These are phyloP conservation scores for Caracal caracal DNA, from an alignment of 2,113 vertebrate species.

Conservation along the genomic window DNA sequence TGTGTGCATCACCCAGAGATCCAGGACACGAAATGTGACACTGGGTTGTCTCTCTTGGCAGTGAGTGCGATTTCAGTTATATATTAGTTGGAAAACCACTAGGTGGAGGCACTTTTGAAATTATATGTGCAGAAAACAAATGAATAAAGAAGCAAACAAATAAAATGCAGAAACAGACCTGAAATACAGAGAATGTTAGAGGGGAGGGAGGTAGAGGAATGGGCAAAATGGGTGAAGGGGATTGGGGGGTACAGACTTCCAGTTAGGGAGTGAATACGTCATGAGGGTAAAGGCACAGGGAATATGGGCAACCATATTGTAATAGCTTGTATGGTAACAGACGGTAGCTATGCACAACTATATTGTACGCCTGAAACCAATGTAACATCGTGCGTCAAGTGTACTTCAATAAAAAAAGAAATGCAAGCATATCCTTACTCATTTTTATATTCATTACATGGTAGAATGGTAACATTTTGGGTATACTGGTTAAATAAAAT, in stretches of 20 bases:
- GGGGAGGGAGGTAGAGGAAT: not conserved
- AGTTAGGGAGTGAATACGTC: not conserved
- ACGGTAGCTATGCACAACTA: not conserved
- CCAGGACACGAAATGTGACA: not conserved
- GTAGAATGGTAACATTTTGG: not conserved
- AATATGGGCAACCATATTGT: not conserved
- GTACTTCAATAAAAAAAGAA: not conserved
- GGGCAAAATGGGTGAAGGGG: not conserved
- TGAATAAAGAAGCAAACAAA: not conserved
- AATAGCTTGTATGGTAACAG: not conserved
- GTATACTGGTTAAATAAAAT: not conserved
- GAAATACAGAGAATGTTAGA: not conserved
- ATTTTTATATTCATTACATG: not conserved
- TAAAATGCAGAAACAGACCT: not conserved
- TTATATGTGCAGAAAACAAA: not conserved
- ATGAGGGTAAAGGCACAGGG: not conserved
- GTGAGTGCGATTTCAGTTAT: not conserved
- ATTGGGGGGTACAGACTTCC: not conserved
- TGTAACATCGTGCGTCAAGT: not conserved
- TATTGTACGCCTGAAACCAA: not conserved
- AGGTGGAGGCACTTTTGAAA: not conserved
- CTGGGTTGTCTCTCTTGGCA: not conserved
- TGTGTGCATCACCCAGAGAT: not conserved
- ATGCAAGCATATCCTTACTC: not conserved
- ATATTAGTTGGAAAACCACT: not conserved